Percentiles rank a stretch among this genome's conserved stretches.
Conservation (phyloP, 2,888 invertebrate genomes). For the Ceratothoa steindachneri region DNA sequence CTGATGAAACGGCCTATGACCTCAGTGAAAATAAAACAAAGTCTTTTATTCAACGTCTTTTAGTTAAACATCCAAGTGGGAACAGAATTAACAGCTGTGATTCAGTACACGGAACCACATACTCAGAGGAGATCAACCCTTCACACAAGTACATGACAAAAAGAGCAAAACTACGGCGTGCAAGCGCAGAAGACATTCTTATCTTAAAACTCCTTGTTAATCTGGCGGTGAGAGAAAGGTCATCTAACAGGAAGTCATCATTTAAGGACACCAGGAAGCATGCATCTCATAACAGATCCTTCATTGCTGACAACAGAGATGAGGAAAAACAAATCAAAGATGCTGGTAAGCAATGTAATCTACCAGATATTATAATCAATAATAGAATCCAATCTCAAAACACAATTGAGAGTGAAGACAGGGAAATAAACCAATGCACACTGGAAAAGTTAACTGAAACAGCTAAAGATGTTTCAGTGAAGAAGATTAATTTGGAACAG, state of each 20-base stretch:
- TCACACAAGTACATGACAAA: too few relatives aligned
- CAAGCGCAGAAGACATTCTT: neutral
- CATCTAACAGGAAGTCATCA: neutral
- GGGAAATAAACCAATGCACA: neutral
- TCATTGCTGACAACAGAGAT: neutral
- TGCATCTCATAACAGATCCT: neutral
- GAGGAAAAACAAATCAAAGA: too few relatives aligned
- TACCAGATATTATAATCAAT: too few relatives aligned
- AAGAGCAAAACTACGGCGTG: neutral
- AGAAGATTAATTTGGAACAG: too few relatives aligned
- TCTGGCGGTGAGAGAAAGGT: neutral
- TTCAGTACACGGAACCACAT: too few relatives aligned
- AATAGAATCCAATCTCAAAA: too few relatives aligned
- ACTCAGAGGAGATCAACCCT: too few relatives aligned
- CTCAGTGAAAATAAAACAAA: constrained; percentile 25
- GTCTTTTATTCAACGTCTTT: neutral
- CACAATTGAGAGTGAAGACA: neutral
- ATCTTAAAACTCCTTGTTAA: neutral
- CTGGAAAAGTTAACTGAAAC: neutral
- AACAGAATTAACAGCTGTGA: neutral
- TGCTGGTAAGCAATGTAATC: too few relatives aligned
- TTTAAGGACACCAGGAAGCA: neutral
- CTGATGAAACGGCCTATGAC: constrained; percentile 32
- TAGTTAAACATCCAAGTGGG: neutral
- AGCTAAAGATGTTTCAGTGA: neutral